Percentiles rank a stretch among this genome's conserved stretches.
Evolutionary conservation across 2,797 vertebrate species (phyloP).

Genomic region (Crypturellus tataupa): DNA sequence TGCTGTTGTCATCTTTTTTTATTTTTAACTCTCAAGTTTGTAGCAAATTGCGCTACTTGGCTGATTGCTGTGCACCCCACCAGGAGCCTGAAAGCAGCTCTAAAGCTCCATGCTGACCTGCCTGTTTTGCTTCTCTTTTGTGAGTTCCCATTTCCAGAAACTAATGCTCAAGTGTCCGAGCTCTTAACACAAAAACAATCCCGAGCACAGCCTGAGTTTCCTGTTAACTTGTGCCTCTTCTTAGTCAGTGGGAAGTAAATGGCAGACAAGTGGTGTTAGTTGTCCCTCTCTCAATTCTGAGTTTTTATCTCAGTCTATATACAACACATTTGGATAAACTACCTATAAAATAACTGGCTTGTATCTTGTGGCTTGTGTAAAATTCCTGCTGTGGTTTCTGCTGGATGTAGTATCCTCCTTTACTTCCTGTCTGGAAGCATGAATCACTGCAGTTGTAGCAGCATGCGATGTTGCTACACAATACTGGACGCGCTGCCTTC

Average conservation of each 20-base stretch:
- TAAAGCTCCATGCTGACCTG: constrained; percentile 23
- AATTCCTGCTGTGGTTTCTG: not conserved
- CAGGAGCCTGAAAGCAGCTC: constrained; percentile 28
- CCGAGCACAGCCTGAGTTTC: not conserved
- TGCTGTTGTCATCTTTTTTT: not conserved
- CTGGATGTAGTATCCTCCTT: not conserved
- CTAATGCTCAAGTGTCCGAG: not conserved
- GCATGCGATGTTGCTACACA: not conserved
- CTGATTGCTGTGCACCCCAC: constrained; percentile 46
- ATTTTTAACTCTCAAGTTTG: not conserved
- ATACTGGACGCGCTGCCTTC: not conserved
- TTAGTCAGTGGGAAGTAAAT: not conserved
- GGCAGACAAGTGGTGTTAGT: not conserved
- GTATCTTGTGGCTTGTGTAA: not conserved
- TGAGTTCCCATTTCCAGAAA: constrained; percentile 48
- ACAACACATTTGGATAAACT: not conserved
- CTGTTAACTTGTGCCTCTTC: not conserved
- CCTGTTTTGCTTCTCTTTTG: not conserved
- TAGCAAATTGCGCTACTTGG: constrained; percentile 37
- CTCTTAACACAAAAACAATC: not conserved
- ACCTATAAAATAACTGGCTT: not conserved
- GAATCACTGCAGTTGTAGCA: not conserved
- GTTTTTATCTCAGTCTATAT: not conserved
- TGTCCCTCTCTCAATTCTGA: not conserved
- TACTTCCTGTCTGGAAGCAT: not conserved